Conservation (phyloP, 2,113 vertebrate genomes). For the Oxygymnocypris stewartii region DNA sequence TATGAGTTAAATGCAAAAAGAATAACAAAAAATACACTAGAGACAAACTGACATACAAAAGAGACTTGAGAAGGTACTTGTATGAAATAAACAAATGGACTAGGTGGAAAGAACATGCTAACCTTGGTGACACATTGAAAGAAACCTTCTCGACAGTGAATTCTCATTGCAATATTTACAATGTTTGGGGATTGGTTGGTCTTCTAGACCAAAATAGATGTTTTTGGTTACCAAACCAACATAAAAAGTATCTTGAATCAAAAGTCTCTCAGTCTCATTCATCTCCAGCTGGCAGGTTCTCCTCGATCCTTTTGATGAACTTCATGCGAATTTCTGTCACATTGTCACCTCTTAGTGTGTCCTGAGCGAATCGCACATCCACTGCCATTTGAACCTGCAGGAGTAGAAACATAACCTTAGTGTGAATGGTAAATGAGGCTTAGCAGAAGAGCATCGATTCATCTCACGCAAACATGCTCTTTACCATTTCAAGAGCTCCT, state of each 20-base stretch:
- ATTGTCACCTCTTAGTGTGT: constrained; percentile 92
- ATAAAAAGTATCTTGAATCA: constrained; percentile 29
- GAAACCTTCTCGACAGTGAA: background rate
- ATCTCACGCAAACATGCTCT: constrained; percentile 6
- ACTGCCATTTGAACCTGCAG: constrained; percentile 97
- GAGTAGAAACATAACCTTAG: background rate
- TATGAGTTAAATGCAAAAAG: constrained; percentile 5
- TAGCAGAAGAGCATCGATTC: background rate
- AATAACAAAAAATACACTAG: constrained; percentile 11
- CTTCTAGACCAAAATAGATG: constrained; percentile 15
- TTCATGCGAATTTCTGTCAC: constrained; percentile 98
- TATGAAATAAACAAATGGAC: background rate
- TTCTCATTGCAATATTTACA: background rate
- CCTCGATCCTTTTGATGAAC: constrained; percentile 96
- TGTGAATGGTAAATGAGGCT: background rate
- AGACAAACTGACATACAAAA: constrained; percentile 7
- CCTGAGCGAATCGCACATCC: constrained; percentile 94
- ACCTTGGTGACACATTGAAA: background rate
- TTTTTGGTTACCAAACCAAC: constrained; percentile 15
- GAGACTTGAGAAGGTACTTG: background rate
- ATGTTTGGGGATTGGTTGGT: background rate
- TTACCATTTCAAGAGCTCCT: constrained; percentile 97
- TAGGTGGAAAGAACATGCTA: constrained; percentile 5
- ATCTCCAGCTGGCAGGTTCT: constrained; percentile 95
- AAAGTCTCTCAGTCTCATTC: constrained; percentile 76